Evolutionary conservation across 2,113 vertebrate genomes (phyloP).

Genomic region (Coregonus clupeaformis): DNA sequence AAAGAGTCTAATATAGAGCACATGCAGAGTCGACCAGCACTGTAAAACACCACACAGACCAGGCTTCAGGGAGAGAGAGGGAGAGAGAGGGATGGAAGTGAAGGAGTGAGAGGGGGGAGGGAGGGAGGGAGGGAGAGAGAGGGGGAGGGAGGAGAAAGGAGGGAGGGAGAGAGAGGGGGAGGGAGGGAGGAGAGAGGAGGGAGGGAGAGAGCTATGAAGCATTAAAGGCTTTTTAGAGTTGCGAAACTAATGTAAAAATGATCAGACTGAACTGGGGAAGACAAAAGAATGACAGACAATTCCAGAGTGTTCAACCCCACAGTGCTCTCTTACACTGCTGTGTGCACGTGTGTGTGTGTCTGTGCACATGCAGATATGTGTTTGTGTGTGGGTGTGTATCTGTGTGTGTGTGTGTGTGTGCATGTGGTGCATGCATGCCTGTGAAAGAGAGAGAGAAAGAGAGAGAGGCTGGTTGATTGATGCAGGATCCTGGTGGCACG

Average conservation of each 20-base stretch:
- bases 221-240: background rate
- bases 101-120: too few relatives aligned
- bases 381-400: too few relatives aligned
- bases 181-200: background rate
- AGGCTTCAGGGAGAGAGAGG: background rate
- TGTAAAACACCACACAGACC: conserved; percentile 47
- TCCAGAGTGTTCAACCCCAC: background rate
- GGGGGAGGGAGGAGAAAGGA: background rate
- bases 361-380: conserved; percentile 16
- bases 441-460: conserved; percentile 26
- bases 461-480: conserved; percentile 35
- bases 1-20: conserved; percentile 66
- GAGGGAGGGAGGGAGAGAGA: background rate
- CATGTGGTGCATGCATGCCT: background rate
- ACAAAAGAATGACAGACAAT: background rate
- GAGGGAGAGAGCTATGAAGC: background rate
- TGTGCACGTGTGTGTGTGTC: background rate
- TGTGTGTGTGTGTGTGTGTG: background rate
- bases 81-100: background rate
- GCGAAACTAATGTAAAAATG: background rate
- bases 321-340: too few relatives aligned
- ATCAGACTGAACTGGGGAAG: background rate
- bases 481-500: conserved; percentile 14
- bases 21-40: conserved; percentile 46
- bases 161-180: too few relatives aligned